Evolutionary conservation across 1,140 invertebrate species (phyloP).

Genomic region (Vanessa tameamea): DNA sequence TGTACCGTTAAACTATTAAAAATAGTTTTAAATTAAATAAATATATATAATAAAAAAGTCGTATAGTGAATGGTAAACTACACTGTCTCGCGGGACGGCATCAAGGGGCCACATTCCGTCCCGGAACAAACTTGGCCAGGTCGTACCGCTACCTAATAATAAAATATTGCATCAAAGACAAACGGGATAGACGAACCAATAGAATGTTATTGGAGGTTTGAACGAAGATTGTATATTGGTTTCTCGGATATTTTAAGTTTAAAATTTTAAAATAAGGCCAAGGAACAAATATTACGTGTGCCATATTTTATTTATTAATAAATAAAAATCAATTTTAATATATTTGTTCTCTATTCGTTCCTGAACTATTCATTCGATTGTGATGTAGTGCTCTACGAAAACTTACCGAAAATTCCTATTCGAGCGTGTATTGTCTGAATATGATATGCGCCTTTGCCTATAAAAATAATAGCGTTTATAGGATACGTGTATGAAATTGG

Average conservation of each 20-base stretch:
- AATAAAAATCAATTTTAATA: no score
- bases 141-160: constrained; percentile 33
- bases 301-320: background rate
- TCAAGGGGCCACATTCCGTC: constrained; percentile 27
- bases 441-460: no score
- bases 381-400: no score
- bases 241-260: background rate
- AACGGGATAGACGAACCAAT: constrained; percentile 25
- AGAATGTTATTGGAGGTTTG: constrained; percentile 27
- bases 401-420: no score
- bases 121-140: constrained; percentile 26
- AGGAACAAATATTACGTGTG: background rate
- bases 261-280: background rate
- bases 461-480: no score
- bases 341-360: no score
- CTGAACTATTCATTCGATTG: no score
- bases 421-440: no score
- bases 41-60: background rate
- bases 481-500: no score
- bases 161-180: constrained; percentile 40
- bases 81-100: constrained; percentile 15
- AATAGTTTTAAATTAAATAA: background rate
- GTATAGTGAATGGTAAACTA: constrained; percentile 9
- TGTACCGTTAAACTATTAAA: no score
- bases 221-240: background rate